A percentile compares a stretch with the other conserved stretches of the same genome.
Evolutionary conservation across 2,113 vertebrate genomes (phyloP).

Genomic region (Stegostoma tigrinum): DNA sequence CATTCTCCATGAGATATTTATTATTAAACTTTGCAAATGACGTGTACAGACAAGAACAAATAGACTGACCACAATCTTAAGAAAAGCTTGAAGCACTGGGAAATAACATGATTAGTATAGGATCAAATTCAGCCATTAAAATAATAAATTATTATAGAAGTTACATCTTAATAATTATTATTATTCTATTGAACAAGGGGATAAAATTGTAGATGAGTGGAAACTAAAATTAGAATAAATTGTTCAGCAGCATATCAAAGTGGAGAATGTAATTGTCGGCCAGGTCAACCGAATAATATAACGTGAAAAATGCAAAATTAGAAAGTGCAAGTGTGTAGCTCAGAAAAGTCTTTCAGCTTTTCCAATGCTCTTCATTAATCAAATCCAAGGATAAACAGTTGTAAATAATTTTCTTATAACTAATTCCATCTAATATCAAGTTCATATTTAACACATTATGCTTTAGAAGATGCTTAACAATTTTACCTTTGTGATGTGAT

Average conservation of each 20-base stretch:
- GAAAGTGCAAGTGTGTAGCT: no score
- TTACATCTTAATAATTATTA: neutral
- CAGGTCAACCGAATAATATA: neutral
- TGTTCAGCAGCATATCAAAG: no score
- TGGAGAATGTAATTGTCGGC: no score
- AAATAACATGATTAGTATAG: no score
- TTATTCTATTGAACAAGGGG: neutral
- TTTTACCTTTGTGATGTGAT: slow-evolving; percentile 94
- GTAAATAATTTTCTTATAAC: neutral
- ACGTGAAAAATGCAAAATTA: neutral
- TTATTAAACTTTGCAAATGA: neutral
- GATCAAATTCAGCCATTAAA: neutral
- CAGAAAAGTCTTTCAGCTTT: neutral
- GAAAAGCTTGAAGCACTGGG: neutral
- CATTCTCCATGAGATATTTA: neutral
- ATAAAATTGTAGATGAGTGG: neutral
- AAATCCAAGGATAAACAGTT: neutral
- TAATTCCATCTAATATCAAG: no score
- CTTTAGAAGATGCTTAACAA: neutral
- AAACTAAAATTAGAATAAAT: neutral
- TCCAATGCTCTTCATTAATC: neutral
- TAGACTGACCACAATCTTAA: neutral
- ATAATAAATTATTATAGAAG: neutral
- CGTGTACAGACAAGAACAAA: neutral
- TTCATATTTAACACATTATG: neutral